Evolutionary conservation across 2,113 vertebrate species (phyloP).

Genomic region (Toxostoma redivivum): DNA sequence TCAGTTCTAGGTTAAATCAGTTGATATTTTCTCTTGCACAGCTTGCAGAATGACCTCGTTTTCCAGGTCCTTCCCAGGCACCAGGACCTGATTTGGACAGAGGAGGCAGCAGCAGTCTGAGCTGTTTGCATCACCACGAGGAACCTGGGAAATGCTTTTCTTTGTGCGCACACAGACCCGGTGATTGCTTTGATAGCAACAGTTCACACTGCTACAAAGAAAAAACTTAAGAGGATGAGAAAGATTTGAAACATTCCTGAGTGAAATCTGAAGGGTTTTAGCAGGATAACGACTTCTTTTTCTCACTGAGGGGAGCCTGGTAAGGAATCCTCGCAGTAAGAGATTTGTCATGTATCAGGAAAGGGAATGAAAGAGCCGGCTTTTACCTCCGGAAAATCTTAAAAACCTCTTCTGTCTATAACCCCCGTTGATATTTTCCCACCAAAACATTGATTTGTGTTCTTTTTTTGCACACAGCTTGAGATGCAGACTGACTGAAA

Average conservation of each 20-base stretch:
- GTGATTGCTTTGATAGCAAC: slow-evolving; percentile 52
- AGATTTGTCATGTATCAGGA: neutral
- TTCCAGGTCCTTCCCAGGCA: neutral
- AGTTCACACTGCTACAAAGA: slow-evolving; percentile 27
- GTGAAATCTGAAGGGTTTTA: slow-evolving; percentile 43
- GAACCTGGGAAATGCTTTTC: neutral
- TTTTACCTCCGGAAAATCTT: neutral
- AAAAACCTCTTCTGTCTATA: neutral
- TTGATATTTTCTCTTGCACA: neutral
- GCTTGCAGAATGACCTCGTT: neutral
- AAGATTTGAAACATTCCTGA: slow-evolving; percentile 47
- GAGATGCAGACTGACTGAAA: neutral
- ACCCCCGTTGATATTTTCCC: neutral
- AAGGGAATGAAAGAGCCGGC: neutral
- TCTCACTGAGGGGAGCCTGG: slow-evolving; percentile 30
- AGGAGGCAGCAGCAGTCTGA: neutral
- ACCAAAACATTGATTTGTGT: neutral
- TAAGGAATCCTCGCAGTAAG: neutral
- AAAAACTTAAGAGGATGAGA: slow-evolving; percentile 37
- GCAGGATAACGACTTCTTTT: slow-evolving; percentile 28
- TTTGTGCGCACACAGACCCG: neutral
- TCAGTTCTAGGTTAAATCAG: neutral
- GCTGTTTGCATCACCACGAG: neutral
- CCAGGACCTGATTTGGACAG: neutral
- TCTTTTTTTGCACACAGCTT: neutral